phyloP scores from a whole-genome alignment of 2,888 invertebrate genomes.

The Agriopis aurantiaria region DNA sequence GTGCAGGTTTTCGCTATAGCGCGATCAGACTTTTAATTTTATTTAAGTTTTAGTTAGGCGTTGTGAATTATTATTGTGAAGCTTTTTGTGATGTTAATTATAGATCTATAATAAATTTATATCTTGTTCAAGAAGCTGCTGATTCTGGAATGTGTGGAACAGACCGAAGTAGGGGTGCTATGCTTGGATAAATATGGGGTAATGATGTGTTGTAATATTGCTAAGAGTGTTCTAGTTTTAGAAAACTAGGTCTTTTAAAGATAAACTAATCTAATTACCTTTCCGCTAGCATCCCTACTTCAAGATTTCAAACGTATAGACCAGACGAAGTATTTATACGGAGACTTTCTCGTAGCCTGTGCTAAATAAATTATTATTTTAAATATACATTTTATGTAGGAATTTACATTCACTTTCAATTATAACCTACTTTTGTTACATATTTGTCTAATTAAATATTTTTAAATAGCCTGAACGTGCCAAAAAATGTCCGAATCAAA shows the following conservation, averaged over 20 bases:
- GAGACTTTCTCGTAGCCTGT: background rate
- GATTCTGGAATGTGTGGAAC: background rate
- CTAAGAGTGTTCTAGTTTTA: background rate
- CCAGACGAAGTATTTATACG: background rate
- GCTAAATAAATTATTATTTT: background rate
- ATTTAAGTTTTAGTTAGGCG: constrained; percentile 11
- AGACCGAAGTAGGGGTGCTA: background rate
- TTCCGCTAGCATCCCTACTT: background rate
- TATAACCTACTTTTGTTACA: background rate
- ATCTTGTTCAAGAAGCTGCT: background rate
- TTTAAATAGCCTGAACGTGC: too few species aligned
- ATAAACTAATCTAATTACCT: background rate
- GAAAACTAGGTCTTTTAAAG: background rate
- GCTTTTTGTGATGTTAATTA: constrained; percentile 26
- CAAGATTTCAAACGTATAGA: constrained; percentile 2
- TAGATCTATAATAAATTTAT: constrained; percentile 7
- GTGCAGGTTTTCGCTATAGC: background rate
- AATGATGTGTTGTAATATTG: background rate
- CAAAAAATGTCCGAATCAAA: too few species aligned
- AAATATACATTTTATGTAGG: background rate
- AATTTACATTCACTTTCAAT: background rate
- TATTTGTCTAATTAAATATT: too few species aligned
- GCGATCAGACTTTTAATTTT: constrained; percentile 15
- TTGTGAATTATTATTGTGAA: constrained; percentile 14
- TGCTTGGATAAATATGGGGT: constrained; percentile 3